Evolutionary conservation across 2,888 invertebrate genomes (phyloP), one percentile per base, ranked within the genome.

Genomic region (Hermaeophaga mercurialis): DNA sequence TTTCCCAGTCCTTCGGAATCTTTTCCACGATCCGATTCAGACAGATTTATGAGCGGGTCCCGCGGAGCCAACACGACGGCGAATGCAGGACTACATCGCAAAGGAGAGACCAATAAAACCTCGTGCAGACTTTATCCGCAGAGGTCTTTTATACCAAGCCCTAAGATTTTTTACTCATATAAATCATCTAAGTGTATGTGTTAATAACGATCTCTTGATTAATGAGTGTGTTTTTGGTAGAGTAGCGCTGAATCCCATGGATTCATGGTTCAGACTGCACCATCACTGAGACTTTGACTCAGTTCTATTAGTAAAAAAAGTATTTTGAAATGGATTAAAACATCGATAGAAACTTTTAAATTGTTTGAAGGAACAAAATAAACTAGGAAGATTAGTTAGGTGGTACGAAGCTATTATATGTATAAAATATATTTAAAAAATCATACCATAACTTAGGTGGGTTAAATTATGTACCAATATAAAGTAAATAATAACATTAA

Each of bases 51-150:
- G 67, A 64, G 64, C 58, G 59, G 62, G 66, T 64, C 61, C 69
- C 61, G 59, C 64, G 73, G 73, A 71, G 73, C 72, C 73, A 72
- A 70, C 68, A 65, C 68, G 73, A 63, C 73, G 73, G 68, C 71
- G 54, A 59, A 53, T 56, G 62, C 60, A 58, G 64, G 58, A 62
- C 60, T 50, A 53, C 50, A 52, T 63, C 48, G 62, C 67, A 71
- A 73, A 73, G 73, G 73, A 67, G 62, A 65, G 64, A 60, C 63
- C 65, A 64, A 67, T 69, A 67, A 66, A 66, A 64, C 58, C 28
- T 33, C 17, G 18, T 17, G 38, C 38, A 8, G 26, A 38, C 48
- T 39, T 26, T 48, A 38, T 39, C 48, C 48, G 48, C 39, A 48
- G 9, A 38, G 39, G 19, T 28, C 38, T 48, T 34, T 47, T 48